A percentile compares a stretch with the other conserved stretches of the same genome.
These are phyloP conservation scores for Lissonota sp. DNA, from an alignment of 2,888 invertebrate species.

Conservation along the genomic window DNA sequence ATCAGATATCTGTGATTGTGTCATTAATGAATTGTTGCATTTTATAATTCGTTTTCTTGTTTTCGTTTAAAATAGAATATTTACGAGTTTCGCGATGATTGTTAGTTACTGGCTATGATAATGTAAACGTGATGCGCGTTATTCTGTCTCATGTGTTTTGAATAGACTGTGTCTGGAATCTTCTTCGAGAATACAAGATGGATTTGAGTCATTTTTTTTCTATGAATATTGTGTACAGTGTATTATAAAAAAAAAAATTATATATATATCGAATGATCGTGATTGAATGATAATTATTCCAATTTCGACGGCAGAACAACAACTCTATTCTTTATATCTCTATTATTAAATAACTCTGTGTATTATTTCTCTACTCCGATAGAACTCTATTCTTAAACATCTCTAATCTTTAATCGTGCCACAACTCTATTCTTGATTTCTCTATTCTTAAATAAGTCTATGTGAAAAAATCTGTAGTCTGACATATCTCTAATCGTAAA, in stretches of 20 bases:
- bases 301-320: no score
- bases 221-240: conserved; percentile 57
- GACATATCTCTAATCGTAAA: no score
- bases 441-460: no score
- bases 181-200: conserved; percentile 3
- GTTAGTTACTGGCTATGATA: not conserved
- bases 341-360: no score
- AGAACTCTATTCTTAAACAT: no score
- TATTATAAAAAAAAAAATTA: conserved; percentile 42
- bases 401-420: no score
- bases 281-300: conserved; percentile 24
- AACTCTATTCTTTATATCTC: no score
- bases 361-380: no score
- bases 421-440: no score
- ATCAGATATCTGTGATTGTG: not conserved
- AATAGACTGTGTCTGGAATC: conserved; percentile 36
- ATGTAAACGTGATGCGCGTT: not conserved
- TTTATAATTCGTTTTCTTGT: not conserved
- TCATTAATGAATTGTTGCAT: not conserved
- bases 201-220: conserved; percentile 26
- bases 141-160: not conserved
- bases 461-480: no score
- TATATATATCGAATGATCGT: conserved; percentile 27
- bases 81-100: not conserved
- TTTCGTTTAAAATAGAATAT: conserved; percentile 2